Conservation (phyloP, 92 coral and sea anemone species). For the Plumapathes pennacea region DNA sequence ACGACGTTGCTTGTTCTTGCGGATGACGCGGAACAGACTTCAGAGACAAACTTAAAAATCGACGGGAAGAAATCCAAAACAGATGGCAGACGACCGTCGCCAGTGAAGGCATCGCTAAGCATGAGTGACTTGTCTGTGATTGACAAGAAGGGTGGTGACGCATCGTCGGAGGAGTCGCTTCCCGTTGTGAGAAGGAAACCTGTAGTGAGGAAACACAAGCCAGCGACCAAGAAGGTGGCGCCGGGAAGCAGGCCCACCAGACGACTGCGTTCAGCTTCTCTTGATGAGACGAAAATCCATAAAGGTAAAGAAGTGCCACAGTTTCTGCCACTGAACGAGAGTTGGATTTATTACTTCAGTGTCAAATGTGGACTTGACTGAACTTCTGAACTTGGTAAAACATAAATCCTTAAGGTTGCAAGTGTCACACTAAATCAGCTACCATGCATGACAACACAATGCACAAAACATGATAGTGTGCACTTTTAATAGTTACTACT, state of each 20-base stretch:
- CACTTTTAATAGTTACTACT: too few species aligned
- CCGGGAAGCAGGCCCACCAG: slow-evolving; percentile 32
- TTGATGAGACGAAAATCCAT: slow-evolving; percentile 64
- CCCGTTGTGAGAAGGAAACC: slow-evolving; percentile 37
- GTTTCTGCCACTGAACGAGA: too few species aligned
- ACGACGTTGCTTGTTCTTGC: slow-evolving; percentile 46
- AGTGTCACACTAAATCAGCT: too few species aligned
- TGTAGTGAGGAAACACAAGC: slow-evolving; percentile 12
- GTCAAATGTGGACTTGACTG: too few species aligned
- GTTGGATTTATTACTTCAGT: too few species aligned
- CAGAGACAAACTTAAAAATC: slow-evolving; percentile 34
- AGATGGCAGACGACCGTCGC: neutral
- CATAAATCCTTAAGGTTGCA: too few species aligned
- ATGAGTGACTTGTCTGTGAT: slow-evolving; percentile 72
- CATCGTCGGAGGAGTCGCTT: slow-evolving; percentile 64
- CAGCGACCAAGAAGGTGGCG: slow-evolving; percentile 24
- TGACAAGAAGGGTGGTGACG: slow-evolving; percentile 62
- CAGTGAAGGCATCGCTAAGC: slow-evolving; percentile 72
- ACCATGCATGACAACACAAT: too few species aligned
- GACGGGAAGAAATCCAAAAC: slow-evolving; percentile 20
- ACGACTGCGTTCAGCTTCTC: slow-evolving; percentile 80
- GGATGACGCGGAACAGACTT: slow-evolving; percentile 34
- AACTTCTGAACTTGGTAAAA: too few species aligned
- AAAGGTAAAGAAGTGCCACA: too few species aligned
- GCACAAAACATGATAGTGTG: too few species aligned